Conservation (phyloP, 1,140 invertebrate species). For the Plutomurus gul region DNA sequence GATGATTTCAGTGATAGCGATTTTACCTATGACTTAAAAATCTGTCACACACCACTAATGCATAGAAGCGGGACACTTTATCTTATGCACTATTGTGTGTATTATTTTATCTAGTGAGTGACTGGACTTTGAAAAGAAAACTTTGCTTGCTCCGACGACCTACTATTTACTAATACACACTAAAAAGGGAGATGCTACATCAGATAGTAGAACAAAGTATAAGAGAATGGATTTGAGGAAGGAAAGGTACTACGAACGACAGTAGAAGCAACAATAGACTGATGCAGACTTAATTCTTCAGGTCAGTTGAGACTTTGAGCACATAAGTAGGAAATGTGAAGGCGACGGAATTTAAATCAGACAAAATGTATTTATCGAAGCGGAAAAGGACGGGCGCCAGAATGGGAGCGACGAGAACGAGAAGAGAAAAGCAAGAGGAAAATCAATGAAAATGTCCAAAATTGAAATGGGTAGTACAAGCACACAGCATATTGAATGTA, state of each 20-base stretch:
- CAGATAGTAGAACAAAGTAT: too few relatives aligned
- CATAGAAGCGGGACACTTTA: too few relatives aligned
- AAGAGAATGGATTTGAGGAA: too few relatives aligned
- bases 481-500: neutral
- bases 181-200: neutral
- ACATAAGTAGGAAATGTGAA: conserved; percentile 14
- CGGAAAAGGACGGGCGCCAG: conserved; percentile 22
- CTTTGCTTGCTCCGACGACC: too few relatives aligned
- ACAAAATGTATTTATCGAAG: conserved; percentile 11
- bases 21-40: too few relatives aligned
- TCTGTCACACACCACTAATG: too few relatives aligned
- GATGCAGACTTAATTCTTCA: conserved; percentile 2
- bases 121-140: too few relatives aligned
- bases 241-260: neutral
- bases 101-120: too few relatives aligned
- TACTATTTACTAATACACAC: too few relatives aligned
- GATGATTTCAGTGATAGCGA: neutral
- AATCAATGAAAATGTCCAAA: conserved; percentile 14
- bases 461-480: neutral
- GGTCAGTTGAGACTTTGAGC: neutral
- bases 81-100: too few relatives aligned
- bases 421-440: neutral
- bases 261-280: neutral
- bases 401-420: conserved; percentile 14
- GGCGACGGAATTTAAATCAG: conserved; percentile 15